Evolutionary conservation across 1,140 invertebrate species (phyloP).

Genomic region (Globodera rostochiensis): DNA sequence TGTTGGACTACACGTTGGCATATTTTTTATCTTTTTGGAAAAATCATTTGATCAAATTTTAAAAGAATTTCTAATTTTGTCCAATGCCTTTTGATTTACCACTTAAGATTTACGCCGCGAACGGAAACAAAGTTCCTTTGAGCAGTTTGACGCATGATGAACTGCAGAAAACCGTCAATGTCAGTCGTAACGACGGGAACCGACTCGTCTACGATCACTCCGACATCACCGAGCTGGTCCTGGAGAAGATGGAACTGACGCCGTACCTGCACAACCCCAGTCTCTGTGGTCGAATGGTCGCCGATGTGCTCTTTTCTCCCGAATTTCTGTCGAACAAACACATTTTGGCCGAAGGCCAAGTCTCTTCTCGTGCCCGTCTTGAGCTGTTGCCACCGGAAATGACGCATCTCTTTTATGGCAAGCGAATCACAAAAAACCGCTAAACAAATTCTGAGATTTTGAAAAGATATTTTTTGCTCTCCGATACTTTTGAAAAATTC

Average conservation of each 20-base stretch:
- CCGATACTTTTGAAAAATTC: too few species aligned
- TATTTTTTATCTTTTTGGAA: too few species aligned
- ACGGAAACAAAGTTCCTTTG: neutral
- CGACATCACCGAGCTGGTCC: conserved; percentile 2
- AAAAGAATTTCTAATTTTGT: neutral
- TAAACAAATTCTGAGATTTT: neutral
- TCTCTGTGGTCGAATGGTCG: conserved; percentile 3
- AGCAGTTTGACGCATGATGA: neutral
- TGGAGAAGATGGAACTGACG: neutral
- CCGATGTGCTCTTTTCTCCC: neutral
- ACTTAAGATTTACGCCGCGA: neutral
- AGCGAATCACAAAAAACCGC: neutral
- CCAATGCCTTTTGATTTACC: neutral
- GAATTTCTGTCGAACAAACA: neutral
- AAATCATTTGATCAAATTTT: neutral
- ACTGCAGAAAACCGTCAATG: neutral
- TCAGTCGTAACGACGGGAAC: neutral
- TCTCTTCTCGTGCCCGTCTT: conserved; percentile 3
- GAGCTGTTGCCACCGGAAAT: neutral
- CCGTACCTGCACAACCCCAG: conserved; percentile 6
- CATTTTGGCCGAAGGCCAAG: conserved; percentile 3
- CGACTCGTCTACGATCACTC: neutral
- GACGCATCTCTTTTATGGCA: neutral
- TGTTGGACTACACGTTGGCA: neutral
- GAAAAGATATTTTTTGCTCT: neutral